phyloP scores from a whole-genome alignment of 1,140 invertebrate species.

The Drosophila carrolli region DNA sequence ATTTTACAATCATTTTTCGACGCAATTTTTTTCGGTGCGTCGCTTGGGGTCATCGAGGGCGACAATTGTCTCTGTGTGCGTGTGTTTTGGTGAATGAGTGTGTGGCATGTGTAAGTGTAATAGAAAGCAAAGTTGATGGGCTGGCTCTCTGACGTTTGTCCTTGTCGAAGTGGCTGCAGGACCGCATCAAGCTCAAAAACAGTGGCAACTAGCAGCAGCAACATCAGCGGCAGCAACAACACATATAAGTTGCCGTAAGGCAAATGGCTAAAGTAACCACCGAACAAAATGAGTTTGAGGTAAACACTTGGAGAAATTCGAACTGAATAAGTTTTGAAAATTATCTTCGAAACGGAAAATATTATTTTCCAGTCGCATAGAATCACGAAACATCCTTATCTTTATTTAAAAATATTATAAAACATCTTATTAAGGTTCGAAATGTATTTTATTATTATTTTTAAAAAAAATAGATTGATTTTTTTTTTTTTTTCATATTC shows the following conservation, averaged over 20 bases:
- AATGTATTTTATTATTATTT: too few species aligned
- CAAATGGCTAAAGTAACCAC: slow-evolving; percentile 79
- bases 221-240: slow-evolving; percentile 27
- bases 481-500: too few species aligned
- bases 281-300: slow-evolving; percentile 74
- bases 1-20: slow-evolving; percentile 19
- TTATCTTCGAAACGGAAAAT: neutral
- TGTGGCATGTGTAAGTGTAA: slow-evolving; percentile 77
- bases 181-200: slow-evolving; percentile 54
- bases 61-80: slow-evolving; percentile 66
- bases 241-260: slow-evolving; percentile 62
- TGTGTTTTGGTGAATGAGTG: slow-evolving; percentile 34
- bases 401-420: too few species aligned
- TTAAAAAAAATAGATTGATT: too few species aligned
- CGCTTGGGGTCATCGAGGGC: slow-evolving; percentile 70
- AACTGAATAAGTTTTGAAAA: neutral
- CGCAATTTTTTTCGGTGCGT: slow-evolving; percentile 48
- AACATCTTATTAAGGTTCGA: too few species aligned
- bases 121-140: slow-evolving; percentile 77
- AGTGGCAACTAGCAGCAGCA: slow-evolving; percentile 31
- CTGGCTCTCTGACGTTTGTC: slow-evolving; percentile 53
- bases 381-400: too few species aligned
- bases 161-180: slow-evolving; percentile 53
- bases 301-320: slow-evolving; percentile 17
- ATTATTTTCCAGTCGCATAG: too few species aligned